phyloP scores from a whole-genome alignment of 2,888 invertebrate species.

The Cosmia pyralina region DNA sequence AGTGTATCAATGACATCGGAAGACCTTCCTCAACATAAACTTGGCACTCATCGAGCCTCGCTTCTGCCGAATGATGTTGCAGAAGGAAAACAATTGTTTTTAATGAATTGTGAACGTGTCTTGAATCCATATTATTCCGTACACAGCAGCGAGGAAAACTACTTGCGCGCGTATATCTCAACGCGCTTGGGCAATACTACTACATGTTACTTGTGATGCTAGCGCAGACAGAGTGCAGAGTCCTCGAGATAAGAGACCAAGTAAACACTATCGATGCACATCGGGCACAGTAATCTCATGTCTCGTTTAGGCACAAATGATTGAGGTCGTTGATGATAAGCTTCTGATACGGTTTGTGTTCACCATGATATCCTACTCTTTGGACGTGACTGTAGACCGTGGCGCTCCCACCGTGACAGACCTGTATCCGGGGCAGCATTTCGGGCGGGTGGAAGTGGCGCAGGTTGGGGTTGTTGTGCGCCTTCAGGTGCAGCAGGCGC shows the following conservation, averaged over 20 bases:
- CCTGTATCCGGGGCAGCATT: conserved; percentile 95
- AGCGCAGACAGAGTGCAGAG: neutral
- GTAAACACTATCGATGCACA: neutral
- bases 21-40: conserved; percentile 16
- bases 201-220: neutral
- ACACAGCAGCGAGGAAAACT: neutral
- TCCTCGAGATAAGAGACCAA: neutral
- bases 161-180: too few species aligned
- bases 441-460: conserved; percentile 96
- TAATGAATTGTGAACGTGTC: conserved; percentile 30
- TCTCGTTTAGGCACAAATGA: neutral
- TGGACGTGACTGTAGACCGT: too few species aligned
- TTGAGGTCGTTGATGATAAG: conserved; percentile 15
- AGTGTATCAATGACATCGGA: conserved; percentile 14
- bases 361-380: conserved; percentile 86
- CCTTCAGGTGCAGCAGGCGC: conserved; percentile 95
- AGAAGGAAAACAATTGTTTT: conserved; percentile 33
- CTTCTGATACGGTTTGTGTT: neutral
- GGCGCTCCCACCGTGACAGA: conserved; percentile 44
- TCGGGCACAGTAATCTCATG: neutral
- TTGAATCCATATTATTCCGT: conserved; percentile 11
- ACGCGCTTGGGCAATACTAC: neutral
- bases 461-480: conserved; percentile 97
- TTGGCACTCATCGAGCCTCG: conserved; percentile 11
- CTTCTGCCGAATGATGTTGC: conserved; percentile 18